Evolutionary conservation across 2,113 vertebrate genomes (phyloP).

Genomic region (Papio anubis): DNA sequence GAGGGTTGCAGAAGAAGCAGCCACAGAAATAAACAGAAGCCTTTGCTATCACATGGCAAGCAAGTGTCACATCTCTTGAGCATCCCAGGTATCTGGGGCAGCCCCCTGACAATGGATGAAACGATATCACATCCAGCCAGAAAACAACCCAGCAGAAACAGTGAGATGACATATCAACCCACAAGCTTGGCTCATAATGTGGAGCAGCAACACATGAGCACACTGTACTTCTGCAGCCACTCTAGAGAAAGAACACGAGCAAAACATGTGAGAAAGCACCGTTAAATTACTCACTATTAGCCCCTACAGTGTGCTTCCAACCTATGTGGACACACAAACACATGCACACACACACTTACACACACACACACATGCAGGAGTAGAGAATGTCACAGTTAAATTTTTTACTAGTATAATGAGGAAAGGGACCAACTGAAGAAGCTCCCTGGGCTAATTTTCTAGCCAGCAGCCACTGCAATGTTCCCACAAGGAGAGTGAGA

Average conservation of each 20-base stretch:
- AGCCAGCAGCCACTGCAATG: slow-evolving; percentile 82
- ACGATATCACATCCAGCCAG: slow-evolving; percentile 77
- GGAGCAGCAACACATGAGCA: slow-evolving; percentile 70
- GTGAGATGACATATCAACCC: slow-evolving; percentile 82
- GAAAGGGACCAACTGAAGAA: slow-evolving; percentile 84
- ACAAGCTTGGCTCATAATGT: slow-evolving; percentile 74
- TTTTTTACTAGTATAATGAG: slow-evolving; percentile 88
- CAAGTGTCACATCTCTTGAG: slow-evolving; percentile 73
- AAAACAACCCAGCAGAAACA: slow-evolving; percentile 72
- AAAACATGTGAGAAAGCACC: slow-evolving; percentile 78
- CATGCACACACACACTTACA: not conserved
- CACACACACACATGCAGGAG: not conserved
- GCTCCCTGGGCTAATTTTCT: slow-evolving; percentile 87
- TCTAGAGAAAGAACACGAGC: slow-evolving; percentile 79
- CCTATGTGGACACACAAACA: slow-evolving; percentile 20
- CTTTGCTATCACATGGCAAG: slow-evolving; percentile 73
- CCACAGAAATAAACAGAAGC: slow-evolving; percentile 70
- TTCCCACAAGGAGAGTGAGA: slow-evolving; percentile 84
- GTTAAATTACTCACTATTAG: slow-evolving; percentile 85
- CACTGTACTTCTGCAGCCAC: slow-evolving; percentile 72
- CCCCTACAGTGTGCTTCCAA: slow-evolving; percentile 84
- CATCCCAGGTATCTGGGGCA: slow-evolving; percentile 78
- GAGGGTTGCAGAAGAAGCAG: slow-evolving; percentile 51
- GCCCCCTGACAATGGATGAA: slow-evolving; percentile 77
- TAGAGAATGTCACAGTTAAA: slow-evolving; percentile 83